These are phyloP conservation scores for Siniperca scherzeri DNA, from an alignment of 2,797 vertebrate genomes.

Conservation along the genomic window DNA sequence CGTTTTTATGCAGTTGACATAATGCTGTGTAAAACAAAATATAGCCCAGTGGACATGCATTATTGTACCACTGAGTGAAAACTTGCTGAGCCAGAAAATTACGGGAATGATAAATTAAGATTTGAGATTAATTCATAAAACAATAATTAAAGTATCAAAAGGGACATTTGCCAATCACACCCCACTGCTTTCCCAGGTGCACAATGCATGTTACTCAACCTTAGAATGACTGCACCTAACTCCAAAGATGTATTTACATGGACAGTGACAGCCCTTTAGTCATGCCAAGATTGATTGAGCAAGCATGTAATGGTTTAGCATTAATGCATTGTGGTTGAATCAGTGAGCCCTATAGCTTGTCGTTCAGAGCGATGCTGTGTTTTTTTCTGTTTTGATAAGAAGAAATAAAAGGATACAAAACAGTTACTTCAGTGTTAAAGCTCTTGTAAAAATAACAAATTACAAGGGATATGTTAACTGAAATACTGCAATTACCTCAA, in stretches of 20 bases:
- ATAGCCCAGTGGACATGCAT: conserved; percentile 16
- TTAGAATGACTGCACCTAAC: conserved; percentile 68
- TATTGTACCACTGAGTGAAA: conserved; percentile 16
- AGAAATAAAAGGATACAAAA: conserved; percentile 55
- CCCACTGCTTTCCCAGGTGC: conserved; percentile 31
- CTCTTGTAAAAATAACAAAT: conserved; percentile 63
- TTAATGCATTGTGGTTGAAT: conserved; percentile 50
- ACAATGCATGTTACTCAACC: conserved; percentile 57
- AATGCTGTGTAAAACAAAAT: conserved; percentile 38
- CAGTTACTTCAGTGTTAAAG: conserved; percentile 30
- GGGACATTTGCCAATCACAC: conserved; percentile 44
- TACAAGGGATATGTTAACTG: conserved; percentile 47
- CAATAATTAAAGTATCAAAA: conserved; percentile 50
- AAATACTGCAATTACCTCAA: conserved; percentile 64
- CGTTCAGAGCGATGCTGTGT: conserved; percentile 29
- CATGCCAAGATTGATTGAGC: conserved; percentile 64
- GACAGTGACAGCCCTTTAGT: conserved; percentile 61
- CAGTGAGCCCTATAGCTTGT: conserved; percentile 22
- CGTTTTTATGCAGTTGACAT: conserved; percentile 37
- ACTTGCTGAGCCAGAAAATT: conserved; percentile 15
- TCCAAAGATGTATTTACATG: conserved; percentile 53
- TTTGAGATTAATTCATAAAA: conserved; percentile 35
- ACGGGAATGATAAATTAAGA: conserved; percentile 27
- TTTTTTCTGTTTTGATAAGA: conserved; percentile 62
- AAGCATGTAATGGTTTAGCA: conserved; percentile 79